Evolutionary conservation across 2,113 vertebrate genomes (phyloP).

Genomic region (Clinocottus analis): DNA sequence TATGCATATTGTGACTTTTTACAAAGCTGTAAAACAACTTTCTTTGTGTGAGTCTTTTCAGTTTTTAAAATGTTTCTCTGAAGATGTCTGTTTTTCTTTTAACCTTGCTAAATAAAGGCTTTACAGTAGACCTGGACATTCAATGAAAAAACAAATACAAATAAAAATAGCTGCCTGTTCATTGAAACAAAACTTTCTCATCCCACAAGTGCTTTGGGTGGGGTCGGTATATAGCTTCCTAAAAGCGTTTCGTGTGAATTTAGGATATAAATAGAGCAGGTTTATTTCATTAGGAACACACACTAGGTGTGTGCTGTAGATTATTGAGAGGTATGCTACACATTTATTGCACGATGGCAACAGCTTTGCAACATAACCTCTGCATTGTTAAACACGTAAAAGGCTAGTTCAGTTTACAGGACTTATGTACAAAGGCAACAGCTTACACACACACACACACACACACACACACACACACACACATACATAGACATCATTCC

Average conservation of each 20-base stretch:
- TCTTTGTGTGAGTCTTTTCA: too few relatives aligned
- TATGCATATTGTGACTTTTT: slow-evolving; percentile 24
- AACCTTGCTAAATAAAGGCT: slow-evolving; percentile 33
- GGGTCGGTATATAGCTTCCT: slow-evolving; percentile 21
- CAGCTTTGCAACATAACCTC: slow-evolving; percentile 54
- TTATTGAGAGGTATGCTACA: slow-evolving; percentile 50
- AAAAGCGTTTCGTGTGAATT: slow-evolving; percentile 21
- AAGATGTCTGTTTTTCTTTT: neutral
- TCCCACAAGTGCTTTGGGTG: neutral
- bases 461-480: slow-evolving; percentile 58
- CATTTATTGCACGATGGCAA: slow-evolving; percentile 59
- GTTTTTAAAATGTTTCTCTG: slow-evolving; percentile 25
- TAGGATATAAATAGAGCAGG: slow-evolving; percentile 34
- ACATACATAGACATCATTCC: slow-evolving; percentile 70
- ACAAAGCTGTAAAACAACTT: slow-evolving; percentile 3
- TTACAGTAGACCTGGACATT: slow-evolving; percentile 42
- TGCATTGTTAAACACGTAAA: slow-evolving; percentile 53
- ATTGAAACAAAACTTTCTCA: slow-evolving; percentile 1
- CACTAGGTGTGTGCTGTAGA: slow-evolving; percentile 39
- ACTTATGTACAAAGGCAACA: slow-evolving; percentile 80
- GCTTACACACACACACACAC: slow-evolving; percentile 58
- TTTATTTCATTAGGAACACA: slow-evolving; percentile 44
- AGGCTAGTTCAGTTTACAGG: slow-evolving; percentile 65
- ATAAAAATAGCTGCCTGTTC: slow-evolving; percentile 34
- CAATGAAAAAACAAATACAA: slow-evolving; percentile 15